Conservation (phyloP, 35 echinoderm and acorn worm species). For the Apostichopus californicus region DNA sequence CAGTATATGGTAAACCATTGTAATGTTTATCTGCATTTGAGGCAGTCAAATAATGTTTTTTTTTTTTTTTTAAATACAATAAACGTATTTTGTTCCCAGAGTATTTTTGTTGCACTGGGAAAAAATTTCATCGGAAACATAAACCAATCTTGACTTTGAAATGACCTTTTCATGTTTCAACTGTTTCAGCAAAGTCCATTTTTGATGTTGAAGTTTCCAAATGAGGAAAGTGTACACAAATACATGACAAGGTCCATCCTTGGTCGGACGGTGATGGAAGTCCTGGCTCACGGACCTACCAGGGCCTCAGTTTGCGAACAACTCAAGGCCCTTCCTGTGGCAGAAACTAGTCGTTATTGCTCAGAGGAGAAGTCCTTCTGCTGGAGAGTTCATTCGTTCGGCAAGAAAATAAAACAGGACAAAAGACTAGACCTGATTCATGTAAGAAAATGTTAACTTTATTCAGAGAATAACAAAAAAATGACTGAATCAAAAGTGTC, state of each 20-base stretch:
- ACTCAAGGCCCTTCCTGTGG: slow-evolving; percentile 46
- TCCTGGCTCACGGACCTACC: slow-evolving; percentile 78
- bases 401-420: slow-evolving; percentile 65
- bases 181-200: slow-evolving; percentile 73
- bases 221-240: slow-evolving; percentile 50
- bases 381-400: slow-evolving; percentile 73
- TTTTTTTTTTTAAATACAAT: too few species aligned
- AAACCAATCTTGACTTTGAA: not conserved
- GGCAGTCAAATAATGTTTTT: too few species aligned
- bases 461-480: too few species aligned
- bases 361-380: slow-evolving; percentile 67
- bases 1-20: too few species aligned
- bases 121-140: too few species aligned
- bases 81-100: too few species aligned
- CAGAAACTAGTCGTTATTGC: slow-evolving; percentile 47
- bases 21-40: too few species aligned
- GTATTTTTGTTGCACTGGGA: too few species aligned
- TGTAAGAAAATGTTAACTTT: slow-evolving; percentile 14
- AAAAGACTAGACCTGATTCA: slow-evolving; percentile 77
- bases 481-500: not conserved
- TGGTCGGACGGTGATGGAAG: slow-evolving; percentile 69
- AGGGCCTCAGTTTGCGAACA: slow-evolving; percentile 56
- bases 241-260: slow-evolving; percentile 84
- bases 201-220: slow-evolving; percentile 65
- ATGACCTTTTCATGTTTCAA: not conserved